Base-by-base conservation (phyloP, 1,140 invertebrate species). In the Conus betulinus region DNA sequence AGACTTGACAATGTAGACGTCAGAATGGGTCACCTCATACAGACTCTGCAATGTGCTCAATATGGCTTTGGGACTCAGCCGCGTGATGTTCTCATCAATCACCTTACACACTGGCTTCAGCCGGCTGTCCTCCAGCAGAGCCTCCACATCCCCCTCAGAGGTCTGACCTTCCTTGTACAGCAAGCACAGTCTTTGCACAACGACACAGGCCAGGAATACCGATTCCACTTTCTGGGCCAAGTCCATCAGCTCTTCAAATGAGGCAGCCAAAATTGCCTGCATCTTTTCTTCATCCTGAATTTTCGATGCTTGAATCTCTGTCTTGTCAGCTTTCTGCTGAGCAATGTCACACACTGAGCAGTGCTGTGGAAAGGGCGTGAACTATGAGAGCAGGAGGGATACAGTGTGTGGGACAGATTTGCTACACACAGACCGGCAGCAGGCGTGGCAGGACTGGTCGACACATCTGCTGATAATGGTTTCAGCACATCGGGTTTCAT, bases 1-100 rank as follows among this genome's bases (percentile, higher is more conserved):
- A 23, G 63, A 20, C 63, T 85, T 74, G 25, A 85, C 15, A 20
- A 85, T 25, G 63, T 74, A 85, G 67, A 74, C 63, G 71, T 85
- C 84, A 53, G n/a, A 13, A 23, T 25, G n/a, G 3, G 84, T 74
- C 17, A 85, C 52, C n/a, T 85, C 84, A 52, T 85, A 85, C 51
- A 85, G 15, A 1, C 8, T 39, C 23, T 71, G 20, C 67, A 85
- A 67, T 23, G 63, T 74, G 20, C 27, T n/a, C 23, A 85, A 13
- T 2, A 85, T 5, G 23, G 51, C 67, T 27, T 76, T 85, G 60
- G 84, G 84, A 76, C 63, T 67, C 25, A 85, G 57, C 10, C 63
- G 25, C 27, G 23, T 74, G n/a, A 85, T 85, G 63, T 53, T 23
- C 20, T 85, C 27, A n/a, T 85, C 84, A 11, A 85, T 25, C 57